Evolutionary conservation across 2,113 vertebrate species (phyloP), one percentile per base, ranked within the genome.

Genomic region (Fregata magnificens): DNA sequence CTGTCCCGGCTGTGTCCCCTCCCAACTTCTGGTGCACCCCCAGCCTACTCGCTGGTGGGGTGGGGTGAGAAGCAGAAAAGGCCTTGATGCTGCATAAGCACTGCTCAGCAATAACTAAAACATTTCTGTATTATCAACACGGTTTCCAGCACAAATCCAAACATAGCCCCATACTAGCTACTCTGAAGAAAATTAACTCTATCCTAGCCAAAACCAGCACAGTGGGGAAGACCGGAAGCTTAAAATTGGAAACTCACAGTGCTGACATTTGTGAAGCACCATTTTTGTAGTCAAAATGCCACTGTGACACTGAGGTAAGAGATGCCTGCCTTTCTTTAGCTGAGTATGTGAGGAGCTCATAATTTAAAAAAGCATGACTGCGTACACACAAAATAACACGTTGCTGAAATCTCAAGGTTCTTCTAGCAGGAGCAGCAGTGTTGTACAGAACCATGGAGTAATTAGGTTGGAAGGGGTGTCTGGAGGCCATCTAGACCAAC

Each of bases 341-440:
- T 77, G n/a, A 67, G 28, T 36, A 42, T 16, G 13, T 61, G 50
- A 89, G 20, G 25, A 89, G 34, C 13, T 80, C 11, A 22, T 53
- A 2, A 21, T 34, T 84, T 69, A 42, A 45, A 36, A 58, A 38
- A 59, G 7, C 11, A 32, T n/a, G 29, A 22, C 20, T 4, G 1
- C 6, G 9, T 34, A 16, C 5, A 53, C 21, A 34, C 0, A 0
- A 82, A 88, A 58, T 79, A 70, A 5, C 9, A n/a, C 5, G 1
- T 18, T 82, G n/a, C 52, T 3, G 10, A 62, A 88, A 86, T 44
- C 47, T 78, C 11, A 49, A 59, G 11, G 10, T 76, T 74, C 5
- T 44, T 82, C 50, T 26, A 52, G 26, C 36, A 66, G 40, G 1
- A 88, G 31, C 34, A 71, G 47, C 38, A 82, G 42, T 3, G 6